Base-by-base conservation (phyloP, 2,888 invertebrate genomes). In the Volucella bombylans region DNA sequence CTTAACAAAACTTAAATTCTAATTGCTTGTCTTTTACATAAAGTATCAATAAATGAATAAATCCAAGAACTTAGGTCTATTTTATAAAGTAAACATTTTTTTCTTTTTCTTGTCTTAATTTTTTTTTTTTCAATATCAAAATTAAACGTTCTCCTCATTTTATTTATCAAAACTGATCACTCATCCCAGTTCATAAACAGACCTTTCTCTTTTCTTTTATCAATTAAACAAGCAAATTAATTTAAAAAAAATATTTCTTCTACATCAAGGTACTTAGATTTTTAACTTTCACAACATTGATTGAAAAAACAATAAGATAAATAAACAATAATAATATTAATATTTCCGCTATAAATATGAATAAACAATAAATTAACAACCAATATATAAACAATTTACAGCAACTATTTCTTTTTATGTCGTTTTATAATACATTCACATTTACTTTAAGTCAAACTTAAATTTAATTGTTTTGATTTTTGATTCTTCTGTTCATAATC, bases 401-500 rank as follows among this genome's bases (percentile, higher is more conserved):
- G 47, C 55, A 78, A 77, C 61, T 64, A 15, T 67, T 74, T 50
- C 31, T 31, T 31, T 65, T 50, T 65, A 73, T 71, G 80, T 83
- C 80, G 79, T 80, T 76, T 80, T 61, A 61, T 83, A 79, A 83
- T 74, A 80, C 80, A 83, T 83, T 74, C 71, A 61, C 52, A 71
- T 83, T 74, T 62, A 43, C 31, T 54, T 71, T 68, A 64, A 74
- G 52, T 78, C 74, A 64, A 69, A 23, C 65, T 71, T 79, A 73
- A 73, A 62, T 50, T 49, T 69, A 59, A 10, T 67, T 65, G 23
- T 62, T 47, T 72, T 64, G 11, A 54, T 68, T 62, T 68, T 10
- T 49, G 15, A 43, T 64, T 45, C 4, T 57, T 57, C 15, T 61
- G 43, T 50, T 69, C 65, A 31, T 62, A 31, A 67, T 69, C 45